Conservation (phyloP, 2,888 invertebrate species). For the Syrista parreyssii region DNA sequence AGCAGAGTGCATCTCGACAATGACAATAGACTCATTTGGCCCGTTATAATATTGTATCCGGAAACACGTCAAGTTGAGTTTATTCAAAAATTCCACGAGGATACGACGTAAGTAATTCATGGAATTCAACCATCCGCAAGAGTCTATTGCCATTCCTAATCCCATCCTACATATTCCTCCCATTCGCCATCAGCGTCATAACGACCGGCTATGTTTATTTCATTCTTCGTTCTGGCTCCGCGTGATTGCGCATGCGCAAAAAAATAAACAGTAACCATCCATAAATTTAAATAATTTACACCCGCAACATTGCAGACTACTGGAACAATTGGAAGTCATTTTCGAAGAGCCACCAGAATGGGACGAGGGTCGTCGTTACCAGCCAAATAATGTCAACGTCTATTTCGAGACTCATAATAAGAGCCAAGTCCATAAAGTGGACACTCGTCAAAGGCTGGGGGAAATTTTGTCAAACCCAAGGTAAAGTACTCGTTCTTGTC, state of each 20-base stretch:
- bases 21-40: constrained; percentile 80
- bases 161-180: not conserved
- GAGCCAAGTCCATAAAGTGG: constrained; percentile 71
- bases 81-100: constrained; percentile 83
- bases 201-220: not conserved
- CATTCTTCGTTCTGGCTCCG: not conserved
- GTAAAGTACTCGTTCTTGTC: not conserved
- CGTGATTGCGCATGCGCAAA: not conserved
- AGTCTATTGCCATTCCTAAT: not conserved
- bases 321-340: constrained; percentile 73
- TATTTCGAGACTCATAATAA: constrained; percentile 80
- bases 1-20: constrained; percentile 74
- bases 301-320: constrained; percentile 66
- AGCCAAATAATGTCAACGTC: constrained; percentile 71
- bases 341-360: constrained; percentile 79
- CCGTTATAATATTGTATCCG: constrained; percentile 89
- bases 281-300: not conserved
- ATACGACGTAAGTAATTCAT: constrained; percentile 68
- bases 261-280: not conserved
- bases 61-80: constrained; percentile 90
- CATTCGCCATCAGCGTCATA: not conserved
- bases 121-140: not conserved
- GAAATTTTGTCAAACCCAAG: constrained; percentile 67
- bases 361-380: constrained; percentile 78
- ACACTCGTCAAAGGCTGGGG: constrained; percentile 70